A percentile compares a stretch with the other conserved stretches of the same genome.
phyloP scores from a whole-genome alignment of 2,113 vertebrate genomes.

The Epinephelus lanceolatus region DNA sequence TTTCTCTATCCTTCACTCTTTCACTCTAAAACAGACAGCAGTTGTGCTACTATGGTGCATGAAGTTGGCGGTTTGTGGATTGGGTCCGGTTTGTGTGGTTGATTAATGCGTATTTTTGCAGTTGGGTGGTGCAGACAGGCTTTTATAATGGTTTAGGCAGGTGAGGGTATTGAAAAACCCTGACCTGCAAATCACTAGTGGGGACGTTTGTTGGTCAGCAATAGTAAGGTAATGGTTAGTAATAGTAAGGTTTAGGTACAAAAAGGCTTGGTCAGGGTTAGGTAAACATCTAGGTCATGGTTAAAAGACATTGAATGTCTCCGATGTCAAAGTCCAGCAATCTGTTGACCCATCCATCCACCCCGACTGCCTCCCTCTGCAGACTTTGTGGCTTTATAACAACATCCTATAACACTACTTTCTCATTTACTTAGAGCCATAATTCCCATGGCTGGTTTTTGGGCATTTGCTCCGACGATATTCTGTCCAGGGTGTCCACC shows the following conservation, averaged over 20 bases:
- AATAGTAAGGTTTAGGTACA: neutral
- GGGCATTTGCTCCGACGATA: neutral
- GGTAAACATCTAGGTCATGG: neutral
- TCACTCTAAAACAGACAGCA: too few relatives aligned
- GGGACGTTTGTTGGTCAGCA: too few relatives aligned
- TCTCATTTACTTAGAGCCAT: conserved; percentile 7
- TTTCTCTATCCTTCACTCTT: too few relatives aligned
- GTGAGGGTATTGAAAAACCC: too few relatives aligned
- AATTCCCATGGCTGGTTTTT: neutral
- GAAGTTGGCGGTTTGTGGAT: too few relatives aligned
- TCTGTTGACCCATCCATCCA: conserved; percentile 14
- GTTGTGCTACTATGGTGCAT: too few relatives aligned
- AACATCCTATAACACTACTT: conserved; percentile 2
- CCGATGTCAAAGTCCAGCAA: neutral
- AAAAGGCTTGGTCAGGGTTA: neutral
- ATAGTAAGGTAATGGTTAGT: too few relatives aligned
- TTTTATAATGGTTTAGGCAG: too few relatives aligned
- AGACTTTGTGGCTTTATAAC: conserved; percentile 26
- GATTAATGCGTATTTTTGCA: too few relatives aligned
- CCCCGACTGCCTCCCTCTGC: conserved; percentile 8
- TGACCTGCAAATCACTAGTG: too few relatives aligned
- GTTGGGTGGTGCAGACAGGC: too few relatives aligned
- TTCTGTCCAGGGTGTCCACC: neutral
- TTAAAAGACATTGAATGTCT: neutral
- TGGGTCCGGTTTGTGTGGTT: too few relatives aligned